Evolutionary conservation across 2,113 vertebrate species (phyloP).

Genomic region (Dipodomys ordii): DNA sequence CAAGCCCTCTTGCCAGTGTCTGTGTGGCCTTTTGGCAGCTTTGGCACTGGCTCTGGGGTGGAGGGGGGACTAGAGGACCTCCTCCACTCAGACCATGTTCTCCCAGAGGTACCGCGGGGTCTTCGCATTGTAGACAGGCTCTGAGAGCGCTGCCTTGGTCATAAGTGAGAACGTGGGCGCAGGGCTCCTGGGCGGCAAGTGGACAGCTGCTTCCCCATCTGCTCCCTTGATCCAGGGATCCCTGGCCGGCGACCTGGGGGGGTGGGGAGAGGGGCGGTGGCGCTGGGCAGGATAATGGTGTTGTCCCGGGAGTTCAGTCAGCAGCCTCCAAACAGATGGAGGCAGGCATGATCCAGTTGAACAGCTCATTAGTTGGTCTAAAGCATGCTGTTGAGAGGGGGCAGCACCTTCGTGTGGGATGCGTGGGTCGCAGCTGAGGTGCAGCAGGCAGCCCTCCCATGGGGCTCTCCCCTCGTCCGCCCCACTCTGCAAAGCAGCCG

Average conservation of each 20-base stretch:
- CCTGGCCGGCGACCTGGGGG: not conserved
- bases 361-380: conserved; percentile 8
- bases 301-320: conserved; percentile 47
- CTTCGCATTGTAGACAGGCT: not conserved
- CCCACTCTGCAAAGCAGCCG: too few relatives aligned
- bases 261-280: not conserved
- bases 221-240: conserved; percentile 37
- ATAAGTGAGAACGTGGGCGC: not conserved
- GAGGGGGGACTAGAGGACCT: not conserved
- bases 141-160: not conserved
- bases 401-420: not conserved
- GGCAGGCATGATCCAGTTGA: conserved; percentile 8
- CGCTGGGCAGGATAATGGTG: conserved; percentile 40
- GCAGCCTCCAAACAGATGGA: conserved; percentile 60
- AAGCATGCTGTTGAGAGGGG: not conserved
- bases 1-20: not conserved
- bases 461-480: rapidly evolving
- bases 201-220: conserved; percentile 55
- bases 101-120: not conserved
- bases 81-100: not conserved
- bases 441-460: rapidly evolving
- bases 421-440: not conserved
- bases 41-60: not conserved
- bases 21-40: not conserved
- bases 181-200: not conserved